Evolutionary conservation across 2,888 invertebrate genomes (phyloP).

Genomic region (Temnothorax ravouxi): DNA sequence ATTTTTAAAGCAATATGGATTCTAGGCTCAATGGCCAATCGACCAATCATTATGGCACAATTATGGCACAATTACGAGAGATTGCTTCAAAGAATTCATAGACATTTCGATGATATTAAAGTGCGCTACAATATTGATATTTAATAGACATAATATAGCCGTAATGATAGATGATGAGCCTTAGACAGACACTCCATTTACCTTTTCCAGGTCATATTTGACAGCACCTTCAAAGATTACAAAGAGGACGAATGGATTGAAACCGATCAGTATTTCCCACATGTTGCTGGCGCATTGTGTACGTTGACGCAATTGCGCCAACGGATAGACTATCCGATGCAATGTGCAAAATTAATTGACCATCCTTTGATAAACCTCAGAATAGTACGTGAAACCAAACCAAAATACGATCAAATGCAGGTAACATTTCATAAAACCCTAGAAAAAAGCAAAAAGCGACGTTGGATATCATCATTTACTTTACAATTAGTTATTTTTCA

Average conservation of each 20-base stretch:
- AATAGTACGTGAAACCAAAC: conserved; percentile 69
- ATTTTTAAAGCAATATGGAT: conserved; percentile 91
- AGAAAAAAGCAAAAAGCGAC: neutral
- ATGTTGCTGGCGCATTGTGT: conserved; percentile 91
- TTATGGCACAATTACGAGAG: conserved; percentile 90
- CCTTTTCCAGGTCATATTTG: conserved; percentile 75
- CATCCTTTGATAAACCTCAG: conserved; percentile 87
- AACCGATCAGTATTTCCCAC: conserved; percentile 91
- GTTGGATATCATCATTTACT: neutral
- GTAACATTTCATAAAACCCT: conserved; percentile 67
- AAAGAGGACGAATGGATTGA: conserved; percentile 76
- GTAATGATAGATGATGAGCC: neutral
- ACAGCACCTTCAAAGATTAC: conserved; percentile 71
- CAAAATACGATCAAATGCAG: conserved; percentile 77
- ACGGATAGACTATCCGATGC: conserved; percentile 88
- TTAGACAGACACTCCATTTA: neutral
- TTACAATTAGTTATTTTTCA: neutral
- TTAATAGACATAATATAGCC: neutral
- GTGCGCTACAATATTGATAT: conserved; percentile 79
- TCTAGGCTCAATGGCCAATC: conserved; percentile 91
- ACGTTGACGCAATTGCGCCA: conserved; percentile 91
- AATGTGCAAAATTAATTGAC: conserved; percentile 89
- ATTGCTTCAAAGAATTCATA: conserved; percentile 90
- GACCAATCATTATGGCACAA: conserved; percentile 91
- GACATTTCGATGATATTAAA: conserved; percentile 90